phyloP scores from a whole-genome alignment of 2,113 vertebrate genomes.

The Rousettus leschenaultii region DNA sequence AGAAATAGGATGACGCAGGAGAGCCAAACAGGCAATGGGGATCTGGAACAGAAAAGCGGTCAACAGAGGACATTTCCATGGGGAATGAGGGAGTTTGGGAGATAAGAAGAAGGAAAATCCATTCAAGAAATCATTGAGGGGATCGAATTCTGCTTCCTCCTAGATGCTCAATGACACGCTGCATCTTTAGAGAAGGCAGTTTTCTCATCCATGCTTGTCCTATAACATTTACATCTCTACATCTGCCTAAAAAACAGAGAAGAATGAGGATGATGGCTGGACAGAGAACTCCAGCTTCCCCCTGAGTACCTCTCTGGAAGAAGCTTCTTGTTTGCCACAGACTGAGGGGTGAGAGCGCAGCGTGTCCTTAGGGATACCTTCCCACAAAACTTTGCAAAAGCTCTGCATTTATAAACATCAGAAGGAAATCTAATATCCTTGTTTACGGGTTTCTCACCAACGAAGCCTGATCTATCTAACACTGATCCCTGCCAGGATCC shows the following conservation, averaged over 20 bases:
- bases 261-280: not conserved
- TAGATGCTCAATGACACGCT: not conserved
- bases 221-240: not conserved
- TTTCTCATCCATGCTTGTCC: not conserved
- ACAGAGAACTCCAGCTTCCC: not conserved
- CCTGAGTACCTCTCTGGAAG: not conserved
- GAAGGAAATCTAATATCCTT: not conserved
- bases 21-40: not conserved
- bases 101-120: not conserved
- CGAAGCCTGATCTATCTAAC: not conserved
- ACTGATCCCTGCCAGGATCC: not conserved
- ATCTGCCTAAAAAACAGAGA: not conserved
- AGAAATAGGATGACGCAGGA: not conserved
- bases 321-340: not conserved
- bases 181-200: not conserved
- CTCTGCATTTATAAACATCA: not conserved
- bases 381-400: not conserved
- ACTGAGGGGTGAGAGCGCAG: not conserved
- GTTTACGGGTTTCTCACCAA: not conserved
- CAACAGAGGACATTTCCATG: accelerated
- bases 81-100: not conserved
- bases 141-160: not conserved
- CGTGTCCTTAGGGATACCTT: not conserved
- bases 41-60: not conserved
- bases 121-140: not conserved